Evolutionary conservation across 2,113 vertebrate species (phyloP), one percentile per base, ranked within the genome.

Genomic region (Martes martes): DNA sequence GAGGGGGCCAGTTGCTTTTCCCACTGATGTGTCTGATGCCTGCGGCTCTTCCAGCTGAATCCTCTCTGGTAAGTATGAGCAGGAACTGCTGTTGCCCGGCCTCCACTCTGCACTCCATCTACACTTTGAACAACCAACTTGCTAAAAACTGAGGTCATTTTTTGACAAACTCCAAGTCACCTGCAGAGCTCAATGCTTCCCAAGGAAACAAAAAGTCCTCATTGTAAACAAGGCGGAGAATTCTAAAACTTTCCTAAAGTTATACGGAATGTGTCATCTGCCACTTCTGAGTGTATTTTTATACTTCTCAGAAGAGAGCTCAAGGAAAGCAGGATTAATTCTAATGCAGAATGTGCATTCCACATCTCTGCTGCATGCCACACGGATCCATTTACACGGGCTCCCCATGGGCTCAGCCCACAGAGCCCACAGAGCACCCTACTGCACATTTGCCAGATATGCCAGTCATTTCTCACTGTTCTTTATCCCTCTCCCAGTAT

Each of bases 91-190:
- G 31, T 74, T 89, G 45, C 6, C 31, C 23, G 15, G 18, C 47
- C 55, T 84, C 36, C 6, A 0, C 18, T 23, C 55, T 14, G 9
- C 7, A 52, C 31, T 15, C 26, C 52, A 84, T 11, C 15, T 39
- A n/a, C 4, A 9, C 7, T 31, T 39, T 81, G 26, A 94, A 84
- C 59, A 85, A 71, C 24, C 24, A 74, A 73, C 78, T 87, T 83
- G 42, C 87, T 95, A 73, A 95, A 94, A 73, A 52, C 42, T 18
- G 45, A 84, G 82, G 21, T 93, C 39, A 67, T 61, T 69, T 89
- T 94, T 69, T 33, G 1, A 52, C 33, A 71, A 85, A 91, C 9
- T 83, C 57, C 19, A 21, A 61, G 31, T 69, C 61, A 89, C 39
- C 15, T 61, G 50, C 31, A 16, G 14, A 82, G 39, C 11, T 11